Base-by-base conservation (phyloP, 2,888 invertebrate species). In the Synanthedon andrenaeformis region DNA sequence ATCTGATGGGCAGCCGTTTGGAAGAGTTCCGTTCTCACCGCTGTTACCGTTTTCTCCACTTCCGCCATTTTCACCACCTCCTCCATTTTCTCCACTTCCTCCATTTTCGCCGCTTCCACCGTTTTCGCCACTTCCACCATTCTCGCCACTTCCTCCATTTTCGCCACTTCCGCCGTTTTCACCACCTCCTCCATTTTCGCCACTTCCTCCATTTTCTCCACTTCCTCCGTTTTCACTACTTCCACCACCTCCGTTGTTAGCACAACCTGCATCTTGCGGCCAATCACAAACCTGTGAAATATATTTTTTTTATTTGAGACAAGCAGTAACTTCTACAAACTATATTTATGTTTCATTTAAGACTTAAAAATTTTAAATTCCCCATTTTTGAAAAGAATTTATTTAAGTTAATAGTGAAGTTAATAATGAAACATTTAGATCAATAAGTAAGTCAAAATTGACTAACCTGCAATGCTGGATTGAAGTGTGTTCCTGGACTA, bases 401-500 rank as follows among this genome's bases (percentile, higher is more conserved):
- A 17, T 17, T 17, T 17, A 1, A 17, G 17, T 17, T 17, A 17
- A 2, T 17, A 17, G 17, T 17, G 17, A 1, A 17, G 17, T 17
- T 17, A 17, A 2, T 17, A 17, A 2, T 17, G 17, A 17, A 17
- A 17, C 1, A 2, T 17, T 17, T 17, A 2, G 17, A 2, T 17
- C 17, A 2, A 17, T 17, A 17, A 17, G 2, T 17, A 5, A 5
- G 23, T 5, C 23, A 23, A 23, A 23, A 23, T 5, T 23, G 5
- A 23, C 23, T 23, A 23, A 77, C 79, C 68, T 79, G 76, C 3
- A 58, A 35, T 0, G 56, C 54, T 4, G 56, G 63, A 52, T 76
- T 73, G 53, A 81, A 81, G 2, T 65, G 58, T 0, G 69, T 64
- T 1, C 72, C 76, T 0, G 58, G 17, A 0, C 58, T 61, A 13